phyloP scores from a whole-genome alignment of 2,888 invertebrate genomes.

The Dicycla oo region DNA sequence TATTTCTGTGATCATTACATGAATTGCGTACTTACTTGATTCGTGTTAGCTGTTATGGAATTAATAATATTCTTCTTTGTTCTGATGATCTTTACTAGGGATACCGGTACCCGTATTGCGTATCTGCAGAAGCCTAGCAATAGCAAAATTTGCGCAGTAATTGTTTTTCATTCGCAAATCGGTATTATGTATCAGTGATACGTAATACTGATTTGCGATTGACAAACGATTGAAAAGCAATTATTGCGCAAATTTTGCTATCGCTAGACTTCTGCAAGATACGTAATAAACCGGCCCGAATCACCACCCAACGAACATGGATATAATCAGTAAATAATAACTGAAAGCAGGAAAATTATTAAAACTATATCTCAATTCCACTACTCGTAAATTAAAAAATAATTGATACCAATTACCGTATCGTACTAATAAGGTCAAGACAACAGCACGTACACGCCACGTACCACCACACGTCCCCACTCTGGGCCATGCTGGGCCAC shows the following conservation, averaged over 20 bases:
- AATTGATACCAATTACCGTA: slow-evolving; percentile 26
- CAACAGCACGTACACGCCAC: slow-evolving; percentile 22
- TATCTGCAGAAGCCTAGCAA: no score
- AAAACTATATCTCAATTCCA: background rate
- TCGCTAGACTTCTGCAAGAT: no score
- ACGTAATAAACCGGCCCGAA: no score
- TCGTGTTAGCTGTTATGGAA: background rate
- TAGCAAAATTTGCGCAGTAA: no score
- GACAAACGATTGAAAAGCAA: no score
- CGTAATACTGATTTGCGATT: no score
- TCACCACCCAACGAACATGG: background rate
- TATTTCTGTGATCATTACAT: background rate
- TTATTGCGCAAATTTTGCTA: no score
- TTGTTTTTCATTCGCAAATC: no score
- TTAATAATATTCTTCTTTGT: background rate
- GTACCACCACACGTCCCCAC: slow-evolving; percentile 38
- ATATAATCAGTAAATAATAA: background rate
- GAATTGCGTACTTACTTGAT: background rate
- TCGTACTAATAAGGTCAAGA: slow-evolving; percentile 43
- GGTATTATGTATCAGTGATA: no score
- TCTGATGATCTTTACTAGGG: no score
- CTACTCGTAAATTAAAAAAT: background rate
- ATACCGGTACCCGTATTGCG: no score
- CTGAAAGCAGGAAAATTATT: background rate
- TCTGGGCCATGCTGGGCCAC: slow-evolving; percentile 57